These are phyloP conservation scores for Narcine bancroftii DNA, from an alignment of 2,113 vertebrate genomes.

Conservation along the genomic window DNA sequence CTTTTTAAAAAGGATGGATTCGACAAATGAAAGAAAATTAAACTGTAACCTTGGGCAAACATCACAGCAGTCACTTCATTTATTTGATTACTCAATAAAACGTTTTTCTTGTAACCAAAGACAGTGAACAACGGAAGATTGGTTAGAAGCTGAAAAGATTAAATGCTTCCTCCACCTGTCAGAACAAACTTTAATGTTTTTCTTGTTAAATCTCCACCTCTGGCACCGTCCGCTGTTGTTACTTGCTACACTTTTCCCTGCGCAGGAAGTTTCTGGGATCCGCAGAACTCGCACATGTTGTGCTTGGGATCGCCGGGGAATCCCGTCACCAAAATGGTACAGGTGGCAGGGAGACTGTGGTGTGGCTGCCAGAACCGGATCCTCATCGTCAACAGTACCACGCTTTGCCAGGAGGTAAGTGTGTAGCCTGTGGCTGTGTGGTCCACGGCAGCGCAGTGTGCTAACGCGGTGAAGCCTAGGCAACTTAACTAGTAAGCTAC, in stretches of 20 bases:
- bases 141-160: neutral
- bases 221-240: neutral
- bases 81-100: neutral
- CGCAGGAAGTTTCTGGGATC: constrained; percentile 93
- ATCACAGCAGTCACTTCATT: neutral
- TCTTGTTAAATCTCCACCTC: neutral
- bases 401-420: constrained; percentile 78
- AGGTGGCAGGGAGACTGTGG: constrained; percentile 82
- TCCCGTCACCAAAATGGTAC: constrained; percentile 93
- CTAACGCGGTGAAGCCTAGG: neutral
- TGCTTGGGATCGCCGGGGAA: constrained; percentile 71
- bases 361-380: constrained; percentile 89
- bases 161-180: neutral
- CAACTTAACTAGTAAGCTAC: neutral
- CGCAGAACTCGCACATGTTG: constrained; percentile 82
- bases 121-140: neutral
- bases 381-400: constrained; percentile 73
- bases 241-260: neutral
- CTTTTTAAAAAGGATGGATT: constrained; percentile 1
- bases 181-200: neutral
- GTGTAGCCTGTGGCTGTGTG: too few relatives aligned
- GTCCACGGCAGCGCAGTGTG: too few relatives aligned
- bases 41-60: neutral
- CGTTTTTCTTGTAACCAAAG: neutral
- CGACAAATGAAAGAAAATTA: neutral